These are phyloP conservation scores for Melanotus villosus DNA, from an alignment of 2,888 invertebrate genomes.

Conservation along the genomic window DNA sequence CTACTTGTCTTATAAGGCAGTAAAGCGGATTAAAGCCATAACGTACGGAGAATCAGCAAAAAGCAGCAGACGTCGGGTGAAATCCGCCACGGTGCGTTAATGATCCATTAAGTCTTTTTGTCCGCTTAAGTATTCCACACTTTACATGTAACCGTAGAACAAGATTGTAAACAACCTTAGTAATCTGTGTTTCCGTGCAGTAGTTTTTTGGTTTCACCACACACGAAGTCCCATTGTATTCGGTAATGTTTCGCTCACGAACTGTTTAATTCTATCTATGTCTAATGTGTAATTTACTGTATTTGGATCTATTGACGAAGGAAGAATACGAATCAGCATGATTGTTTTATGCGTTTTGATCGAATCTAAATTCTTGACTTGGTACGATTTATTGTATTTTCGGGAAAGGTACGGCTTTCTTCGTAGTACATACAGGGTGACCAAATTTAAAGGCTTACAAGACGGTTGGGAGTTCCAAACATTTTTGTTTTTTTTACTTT, in stretches of 20 bases:
- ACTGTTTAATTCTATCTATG: constrained; percentile 51
- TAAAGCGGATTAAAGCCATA: too few species aligned
- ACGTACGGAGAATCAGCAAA: constrained; percentile 20
- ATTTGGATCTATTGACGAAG: constrained; percentile 39
- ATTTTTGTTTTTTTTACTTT: too few species aligned
- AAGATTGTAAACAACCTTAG: constrained; percentile 55
- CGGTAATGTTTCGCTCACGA: constrained; percentile 63
- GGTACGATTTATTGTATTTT: not conserved
- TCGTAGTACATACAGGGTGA: too few species aligned
- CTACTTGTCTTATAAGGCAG: too few species aligned
- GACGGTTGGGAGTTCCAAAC: too few species aligned
- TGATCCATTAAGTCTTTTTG: constrained; percentile 39
- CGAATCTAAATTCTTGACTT: constrained; percentile 5
- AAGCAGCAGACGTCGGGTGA: constrained; percentile 15
- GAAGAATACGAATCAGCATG: constrained; percentile 19
- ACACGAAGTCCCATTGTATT: constrained; percentile 64
- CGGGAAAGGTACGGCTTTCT: too few species aligned
- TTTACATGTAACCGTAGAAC: constrained; percentile 44
- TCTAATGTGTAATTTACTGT: constrained; percentile 49
- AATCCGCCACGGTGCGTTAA: constrained; percentile 36
- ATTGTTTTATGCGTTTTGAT: constrained; percentile 14
- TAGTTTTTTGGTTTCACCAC: constrained; percentile 62
- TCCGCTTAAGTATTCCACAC: constrained; percentile 41
- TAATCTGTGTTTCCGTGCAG: constrained; percentile 60
- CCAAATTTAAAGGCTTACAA: too few species aligned